Evolutionary conservation across 2,888 invertebrate species (phyloP).

Genomic region (Oligia strigilis): DNA sequence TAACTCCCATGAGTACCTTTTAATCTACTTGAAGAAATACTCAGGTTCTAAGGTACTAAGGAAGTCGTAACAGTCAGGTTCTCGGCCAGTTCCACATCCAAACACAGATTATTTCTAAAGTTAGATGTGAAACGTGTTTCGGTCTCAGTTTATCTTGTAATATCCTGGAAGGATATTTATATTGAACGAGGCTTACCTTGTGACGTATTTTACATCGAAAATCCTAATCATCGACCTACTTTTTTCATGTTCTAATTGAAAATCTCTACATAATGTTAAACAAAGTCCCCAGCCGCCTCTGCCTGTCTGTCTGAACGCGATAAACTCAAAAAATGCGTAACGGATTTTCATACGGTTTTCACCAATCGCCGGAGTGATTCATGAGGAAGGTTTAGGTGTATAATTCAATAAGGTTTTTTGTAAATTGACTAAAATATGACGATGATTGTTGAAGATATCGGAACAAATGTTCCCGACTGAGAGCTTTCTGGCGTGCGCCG

Average conservation of each 20-base stretch:
- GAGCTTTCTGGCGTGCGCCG: not conserved
- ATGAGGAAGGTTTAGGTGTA: not conserved
- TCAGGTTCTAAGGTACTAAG: slow-evolving; percentile 15
- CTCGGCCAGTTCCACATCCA: slow-evolving; percentile 20
- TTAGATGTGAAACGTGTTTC: slow-evolving; percentile 47
- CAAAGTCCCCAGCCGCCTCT: not conserved
- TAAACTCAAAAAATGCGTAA: not conserved
- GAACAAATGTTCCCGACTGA: not conserved
- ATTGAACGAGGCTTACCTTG: not conserved
- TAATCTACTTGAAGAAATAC: slow-evolving; percentile 12
- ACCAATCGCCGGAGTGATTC: not conserved
- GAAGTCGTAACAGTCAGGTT: slow-evolving; percentile 46
- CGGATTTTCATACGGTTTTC: not conserved
- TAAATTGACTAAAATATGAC: not conserved
- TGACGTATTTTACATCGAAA: not conserved
- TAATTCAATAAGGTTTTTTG: not conserved
- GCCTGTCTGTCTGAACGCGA: not conserved
- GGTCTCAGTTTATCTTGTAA: slow-evolving; percentile 12
- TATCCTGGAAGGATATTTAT: slow-evolving; percentile 18
- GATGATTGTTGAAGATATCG: not conserved
- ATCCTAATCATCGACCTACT: not conserved
- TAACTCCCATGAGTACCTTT: not conserved
- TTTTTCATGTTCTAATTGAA: not conserved
- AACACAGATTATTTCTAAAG: slow-evolving; percentile 39
- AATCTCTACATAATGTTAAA: not conserved